Base-by-base conservation (phyloP, 2,113 vertebrate genomes). In the Myxocyprinus asiaticus region DNA sequence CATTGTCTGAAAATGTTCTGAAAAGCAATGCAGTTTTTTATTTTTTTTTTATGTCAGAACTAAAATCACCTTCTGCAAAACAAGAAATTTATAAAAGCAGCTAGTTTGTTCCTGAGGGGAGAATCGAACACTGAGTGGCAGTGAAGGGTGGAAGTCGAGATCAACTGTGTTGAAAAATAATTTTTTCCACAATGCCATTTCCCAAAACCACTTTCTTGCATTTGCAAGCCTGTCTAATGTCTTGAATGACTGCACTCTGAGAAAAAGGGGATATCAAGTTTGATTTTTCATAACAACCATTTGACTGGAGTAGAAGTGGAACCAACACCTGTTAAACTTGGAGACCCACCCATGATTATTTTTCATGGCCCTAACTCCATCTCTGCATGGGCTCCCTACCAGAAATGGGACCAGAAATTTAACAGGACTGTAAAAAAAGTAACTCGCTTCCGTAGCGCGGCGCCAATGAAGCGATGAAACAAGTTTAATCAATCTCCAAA, bases 231-330 rank as follows among this genome's bases (percentile, higher is more conserved):
- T 81, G 84, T 78, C 81, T 78, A 76, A 78, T 78, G 84, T 83
- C 66, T 67, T 91, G 90, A 92, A 91, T 89, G 91, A 87, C 85
- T 87, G 87, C 87, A 84, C 85, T 81, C 68, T 77, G 81, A 81
- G 67, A 79, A 81, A 80, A 84, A 82, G 81, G 59, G 59, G 81
- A 68, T 86, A 80, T 81, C 85, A 90, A 84, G 82, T 86, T 82
- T 86, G 86, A 83, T 86, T 88, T 91, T 89, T 89, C 81, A 84
- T 84, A 81, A 82, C 81, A 67, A 82, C 83, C 87, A 88, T 90
- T 85, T 89, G 88, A 88, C 87, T 89, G 81, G 84, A 85, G 82
- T 66, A 83, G 88, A 81, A 81, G 79, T 82, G 85, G 78, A 90
- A 87, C 82, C 83, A 88, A 86, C 83, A 86, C 90, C 78, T 85